These are phyloP conservation scores for Athripsodes cinereus DNA, from an alignment of 2,888 invertebrate species.

Conservation along the genomic window DNA sequence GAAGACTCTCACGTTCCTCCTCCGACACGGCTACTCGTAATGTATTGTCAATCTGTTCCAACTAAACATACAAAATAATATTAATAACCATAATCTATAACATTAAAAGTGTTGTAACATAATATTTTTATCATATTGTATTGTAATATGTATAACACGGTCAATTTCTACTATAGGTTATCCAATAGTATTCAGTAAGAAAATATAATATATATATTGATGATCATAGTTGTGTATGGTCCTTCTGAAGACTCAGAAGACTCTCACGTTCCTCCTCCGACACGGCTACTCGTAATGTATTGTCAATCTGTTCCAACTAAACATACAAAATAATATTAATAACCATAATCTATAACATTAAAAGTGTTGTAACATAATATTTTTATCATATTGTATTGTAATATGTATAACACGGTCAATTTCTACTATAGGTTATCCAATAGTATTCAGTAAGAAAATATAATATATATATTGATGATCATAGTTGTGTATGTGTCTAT, in stretches of 20 bases:
- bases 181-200: too few species aligned
- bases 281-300: slow-evolving; percentile 47
- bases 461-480: too few species aligned
- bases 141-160: too few species aligned
- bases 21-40: slow-evolving; percentile 43
- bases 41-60: slow-evolving; percentile 57
- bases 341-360: background rate
- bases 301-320: slow-evolving; percentile 57
- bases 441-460: too few species aligned
- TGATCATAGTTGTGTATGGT: slow-evolving; percentile 62
- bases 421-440: too few species aligned
- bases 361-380: background rate
- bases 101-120: background rate
- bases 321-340: background rate
- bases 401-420: too few species aligned
- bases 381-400: too few species aligned
- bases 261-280: slow-evolving; percentile 50
- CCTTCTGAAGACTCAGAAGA: slow-evolving; percentile 52
- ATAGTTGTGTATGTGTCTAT: too few species aligned
- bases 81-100: background rate
- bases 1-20: slow-evolving; percentile 51
- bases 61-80: slow-evolving; percentile 36
- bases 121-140: too few species aligned
- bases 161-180: too few species aligned
- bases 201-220: too few species aligned